Base-by-base conservation (phyloP, 2,797 vertebrate species). In the Carapus acus region DNA sequence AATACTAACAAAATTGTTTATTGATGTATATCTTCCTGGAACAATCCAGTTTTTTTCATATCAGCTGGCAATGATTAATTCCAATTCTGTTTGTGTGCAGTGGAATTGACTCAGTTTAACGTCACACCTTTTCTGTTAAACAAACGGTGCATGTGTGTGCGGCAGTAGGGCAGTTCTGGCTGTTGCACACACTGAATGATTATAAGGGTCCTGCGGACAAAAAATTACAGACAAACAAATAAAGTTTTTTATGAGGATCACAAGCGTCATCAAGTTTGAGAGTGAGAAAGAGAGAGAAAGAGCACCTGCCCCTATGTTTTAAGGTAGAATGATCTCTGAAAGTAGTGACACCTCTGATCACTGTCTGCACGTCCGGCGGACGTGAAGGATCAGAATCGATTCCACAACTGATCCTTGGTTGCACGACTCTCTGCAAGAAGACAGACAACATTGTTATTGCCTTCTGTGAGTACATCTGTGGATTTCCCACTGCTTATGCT, bases 281-380 rank as follows among this genome's bases (percentile, higher is more conserved):
- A 3, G 9, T 3, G n/a, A n/a, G n/a, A n/a, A n/a, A n/a, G n/a
- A n/a, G n/a, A n/a, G n/a, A n/a, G n/a, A n/a, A n/a, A n/a, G n/a
- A n/a, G n/a, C n/a, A n/a, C n/a, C n/a, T n/a, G n/a, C n/a, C n/a
- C n/a, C n/a, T n/a, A n/a, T n/a, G n/a, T n/a, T n/a, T n/a, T n/a
- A n/a, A n/a, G n/a, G n/a, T n/a, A n/a, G n/a, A n/a, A n/a, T n/a
- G n/a, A n/a, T n/a, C n/a, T n/a, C n/a, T n/a, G n/a, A n/a, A n/a
- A n/a, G 9, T 27, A 27, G 24, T 3, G n/a, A 19, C 13, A 74
- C 85, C 58, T 88, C 86, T 70, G 67, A 29, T 86, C 83, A 1
- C 67, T 82, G 62, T 88, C 85, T 31, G 83, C 88, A 89, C 12
- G 88, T 88, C 88, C 87, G 89, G 19, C 43, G 78, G 63, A 90